A percentile compares a stretch with the other conserved stretches of the same genome.
These are phyloP conservation scores for Solenopsis invicta DNA, from an alignment of 1,140 invertebrate species.

Conservation along the genomic window DNA sequence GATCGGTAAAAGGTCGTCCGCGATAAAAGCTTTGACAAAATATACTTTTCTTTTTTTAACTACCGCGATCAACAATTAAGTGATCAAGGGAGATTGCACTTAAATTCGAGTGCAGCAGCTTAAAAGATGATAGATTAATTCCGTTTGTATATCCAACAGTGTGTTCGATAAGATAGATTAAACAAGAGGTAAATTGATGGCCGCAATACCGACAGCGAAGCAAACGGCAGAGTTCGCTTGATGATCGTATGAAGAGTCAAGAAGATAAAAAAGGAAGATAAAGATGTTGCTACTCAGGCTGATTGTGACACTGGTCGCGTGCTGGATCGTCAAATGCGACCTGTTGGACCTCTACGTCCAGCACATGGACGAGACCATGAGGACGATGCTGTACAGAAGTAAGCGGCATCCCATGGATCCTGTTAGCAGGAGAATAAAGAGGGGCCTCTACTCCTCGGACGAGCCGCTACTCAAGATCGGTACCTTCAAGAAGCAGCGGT, in stretches of 20 bases:
- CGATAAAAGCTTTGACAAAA: neutral
- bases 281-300: constrained; percentile 79
- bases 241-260: constrained; percentile 67
- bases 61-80: neutral
- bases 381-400: constrained; percentile 73
- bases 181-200: constrained; percentile 21
- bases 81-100: neutral
- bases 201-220: neutral
- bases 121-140: constrained; percentile 49
- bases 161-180: constrained; percentile 16
- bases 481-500: constrained; percentile 78
- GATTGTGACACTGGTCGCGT: constrained; percentile 68
- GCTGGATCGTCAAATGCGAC: constrained; percentile 78
- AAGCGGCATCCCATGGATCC: constrained; percentile 66
- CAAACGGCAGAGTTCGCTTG: neutral
- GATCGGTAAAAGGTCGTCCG: neutral
- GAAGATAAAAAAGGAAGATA: constrained; percentile 29
- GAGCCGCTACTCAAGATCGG: constrained; percentile 71
- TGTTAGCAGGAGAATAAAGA: constrained; percentile 65
- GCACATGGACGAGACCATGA: constrained; percentile 85
- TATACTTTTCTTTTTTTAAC: neutral
- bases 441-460: constrained; percentile 67
- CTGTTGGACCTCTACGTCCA: constrained; percentile 85
- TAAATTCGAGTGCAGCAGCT: neutral
- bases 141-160: neutral